These are phyloP conservation scores for Neoascia interrupta DNA, from an alignment of 2,888 invertebrate species.

Conservation along the genomic window DNA sequence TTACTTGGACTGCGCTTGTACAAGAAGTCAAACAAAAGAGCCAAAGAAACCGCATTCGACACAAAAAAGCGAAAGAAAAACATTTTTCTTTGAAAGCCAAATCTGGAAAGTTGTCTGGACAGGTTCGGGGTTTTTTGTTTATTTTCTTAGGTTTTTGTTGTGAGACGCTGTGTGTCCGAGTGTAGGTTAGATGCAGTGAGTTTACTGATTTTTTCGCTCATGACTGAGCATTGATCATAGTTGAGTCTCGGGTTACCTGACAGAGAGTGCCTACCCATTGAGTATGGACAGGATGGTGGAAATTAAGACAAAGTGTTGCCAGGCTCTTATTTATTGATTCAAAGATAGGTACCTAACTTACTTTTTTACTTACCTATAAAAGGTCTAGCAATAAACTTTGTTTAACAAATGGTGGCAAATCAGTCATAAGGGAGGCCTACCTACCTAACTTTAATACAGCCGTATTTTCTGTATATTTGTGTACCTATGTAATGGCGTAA, in stretches of 20 bases:
- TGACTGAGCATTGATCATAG: slow-evolving; percentile 44
- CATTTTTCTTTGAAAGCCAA: slow-evolving; percentile 65
- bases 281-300: slow-evolving; percentile 1
- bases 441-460: too few species aligned
- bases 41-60: slow-evolving; percentile 51
- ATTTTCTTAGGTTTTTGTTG: slow-evolving; percentile 8
- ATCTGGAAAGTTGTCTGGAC: slow-evolving; percentile 68
- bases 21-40: slow-evolving; percentile 64
- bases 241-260: slow-evolving; percentile 29
- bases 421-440: too few species aligned
- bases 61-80: slow-evolving; percentile 52
- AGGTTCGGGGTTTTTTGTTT: slow-evolving; percentile 48
- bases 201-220: slow-evolving; percentile 36
- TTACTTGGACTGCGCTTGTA: slow-evolving; percentile 43
- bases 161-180: slow-evolving; percentile 18
- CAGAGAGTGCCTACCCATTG: neutral
- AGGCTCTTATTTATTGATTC: too few species aligned
- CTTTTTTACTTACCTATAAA: too few species aligned
- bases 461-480: too few species aligned
- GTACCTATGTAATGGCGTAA: too few species aligned
- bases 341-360: too few species aligned
- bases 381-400: too few species aligned
- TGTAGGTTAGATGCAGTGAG: slow-evolving; percentile 23
- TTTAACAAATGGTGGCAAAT: too few species aligned
- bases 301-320: slow-evolving; percentile 2